A percentile compares a stretch with the other conserved stretches of the same genome.
These are phyloP conservation scores for Sebastes diaconus DNA, from an alignment of 2,797 vertebrate species.

Conservation along the genomic window DNA sequence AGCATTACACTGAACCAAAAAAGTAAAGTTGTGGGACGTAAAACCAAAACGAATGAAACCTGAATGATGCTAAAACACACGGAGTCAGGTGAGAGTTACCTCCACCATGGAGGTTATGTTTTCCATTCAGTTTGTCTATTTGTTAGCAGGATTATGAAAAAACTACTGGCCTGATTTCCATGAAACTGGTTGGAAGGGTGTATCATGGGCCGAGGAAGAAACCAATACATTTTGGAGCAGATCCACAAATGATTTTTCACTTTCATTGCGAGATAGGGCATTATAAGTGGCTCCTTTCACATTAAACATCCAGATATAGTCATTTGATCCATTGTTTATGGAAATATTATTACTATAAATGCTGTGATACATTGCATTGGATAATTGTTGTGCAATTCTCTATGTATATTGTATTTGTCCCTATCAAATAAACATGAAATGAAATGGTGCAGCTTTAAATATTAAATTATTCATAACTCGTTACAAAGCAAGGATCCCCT, in stretches of 20 bases:
- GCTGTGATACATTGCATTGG: too few relatives aligned
- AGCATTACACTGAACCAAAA: not conserved
- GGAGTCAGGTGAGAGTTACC: not conserved
- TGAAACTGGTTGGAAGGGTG: not conserved
- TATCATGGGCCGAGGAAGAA: not conserved
- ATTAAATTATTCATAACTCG: not conserved
- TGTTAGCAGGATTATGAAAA: not conserved
- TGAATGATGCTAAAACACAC: not conserved
- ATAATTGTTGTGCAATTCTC: too few relatives aligned
- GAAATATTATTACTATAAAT: too few relatives aligned
- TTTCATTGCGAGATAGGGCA: not conserved
- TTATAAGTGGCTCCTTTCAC: too few relatives aligned
- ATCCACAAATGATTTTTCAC: too few relatives aligned
- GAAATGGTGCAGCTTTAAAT: not conserved
- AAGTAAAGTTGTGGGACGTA: not conserved
- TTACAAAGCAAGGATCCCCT: constrained; percentile 9
- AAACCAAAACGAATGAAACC: not conserved
- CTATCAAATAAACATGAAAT: too few relatives aligned
- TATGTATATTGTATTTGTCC: too few relatives aligned
- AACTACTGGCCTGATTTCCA: not conserved
- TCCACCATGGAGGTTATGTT: not conserved
- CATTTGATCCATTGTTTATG: too few relatives aligned
- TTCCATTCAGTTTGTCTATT: not conserved
- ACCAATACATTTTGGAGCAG: not conserved
- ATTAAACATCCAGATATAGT: too few relatives aligned